Evolutionary conservation across 2,113 vertebrate species (phyloP).

Genomic region (Lates calcarifer): DNA sequence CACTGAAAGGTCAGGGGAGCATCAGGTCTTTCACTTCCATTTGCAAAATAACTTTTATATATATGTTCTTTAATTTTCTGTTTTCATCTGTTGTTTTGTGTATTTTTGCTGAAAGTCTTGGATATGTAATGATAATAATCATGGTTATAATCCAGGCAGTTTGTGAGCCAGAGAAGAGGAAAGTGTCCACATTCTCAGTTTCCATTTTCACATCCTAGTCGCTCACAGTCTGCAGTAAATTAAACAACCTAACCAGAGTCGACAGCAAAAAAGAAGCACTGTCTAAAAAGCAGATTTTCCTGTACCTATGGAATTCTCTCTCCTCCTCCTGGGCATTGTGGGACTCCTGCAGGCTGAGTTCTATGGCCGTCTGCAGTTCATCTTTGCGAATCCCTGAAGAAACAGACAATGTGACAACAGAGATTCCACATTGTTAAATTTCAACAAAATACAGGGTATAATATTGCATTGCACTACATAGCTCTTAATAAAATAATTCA

Average conservation of each 20-base stretch:
- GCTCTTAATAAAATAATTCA: neutral
- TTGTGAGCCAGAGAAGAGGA: no score
- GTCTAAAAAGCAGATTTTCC: neutral
- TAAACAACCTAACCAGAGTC: neutral
- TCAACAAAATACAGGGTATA: no score
- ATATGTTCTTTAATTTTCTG: no score
- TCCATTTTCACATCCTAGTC: no score
- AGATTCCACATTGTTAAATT: neutral
- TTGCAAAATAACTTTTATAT: no score
- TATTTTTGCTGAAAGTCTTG: no score
- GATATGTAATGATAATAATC: no score
- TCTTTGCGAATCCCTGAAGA: conserved; percentile 81
- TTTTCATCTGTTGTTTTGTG: no score
- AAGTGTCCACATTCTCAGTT: neutral
- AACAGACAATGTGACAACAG: neutral
- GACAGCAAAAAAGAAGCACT: neutral
- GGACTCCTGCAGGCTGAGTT: conserved; percentile 86
- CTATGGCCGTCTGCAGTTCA: conserved; percentile 80
- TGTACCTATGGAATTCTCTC: conserved; percentile 86
- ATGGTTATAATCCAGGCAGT: no score
- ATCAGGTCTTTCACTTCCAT: no score
- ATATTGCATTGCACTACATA: neutral
- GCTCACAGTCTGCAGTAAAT: neutral
- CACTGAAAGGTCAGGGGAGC: no score
- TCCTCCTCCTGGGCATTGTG: conserved; percentile 82